Evolutionary conservation across 2,888 invertebrate species (phyloP).

Genomic region (Lissocephala sabroskyi): DNA sequence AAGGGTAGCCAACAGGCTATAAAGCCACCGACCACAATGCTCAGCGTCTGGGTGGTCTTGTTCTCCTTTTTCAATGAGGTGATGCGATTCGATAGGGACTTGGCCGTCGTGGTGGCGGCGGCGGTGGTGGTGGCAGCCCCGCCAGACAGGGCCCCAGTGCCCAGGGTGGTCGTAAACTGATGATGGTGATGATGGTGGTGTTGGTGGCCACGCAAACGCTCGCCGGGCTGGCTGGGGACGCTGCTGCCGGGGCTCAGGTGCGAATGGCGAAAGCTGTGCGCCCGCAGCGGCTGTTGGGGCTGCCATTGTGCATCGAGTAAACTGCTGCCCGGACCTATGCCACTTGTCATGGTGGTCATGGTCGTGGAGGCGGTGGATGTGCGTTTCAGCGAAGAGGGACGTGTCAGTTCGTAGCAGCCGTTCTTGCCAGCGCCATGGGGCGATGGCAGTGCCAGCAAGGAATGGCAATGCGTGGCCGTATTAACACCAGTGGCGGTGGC

Average conservation of each 20-base stretch:
- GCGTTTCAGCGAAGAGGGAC: conserved; percentile 63
- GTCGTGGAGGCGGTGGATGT: conserved; percentile 62
- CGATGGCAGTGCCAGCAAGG: conserved; percentile 49
- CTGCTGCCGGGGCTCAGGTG: conserved; percentile 36
- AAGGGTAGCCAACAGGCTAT: conserved; percentile 92
- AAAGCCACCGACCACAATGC: conserved; percentile 90
- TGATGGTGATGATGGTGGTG: conserved; percentile 39
- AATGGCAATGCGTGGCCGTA: conserved; percentile 51
- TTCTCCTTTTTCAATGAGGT: conserved; percentile 84
- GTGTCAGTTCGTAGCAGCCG: conserved; percentile 65
- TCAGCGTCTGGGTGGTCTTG: conserved; percentile 90
- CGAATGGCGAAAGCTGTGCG: conserved; percentile 46
- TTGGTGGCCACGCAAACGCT: conserved; percentile 35
- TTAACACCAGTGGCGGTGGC: conserved; percentile 13
- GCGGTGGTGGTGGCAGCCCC: not conserved
- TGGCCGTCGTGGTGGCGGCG: conserved; percentile 52
- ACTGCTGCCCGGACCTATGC: conserved; percentile 47
- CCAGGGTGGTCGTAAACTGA: conserved; percentile 13
- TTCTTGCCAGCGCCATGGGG: conserved; percentile 33
- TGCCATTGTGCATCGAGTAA: conserved; percentile 57
- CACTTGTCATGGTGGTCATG: conserved; percentile 64
- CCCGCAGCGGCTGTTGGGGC: conserved; percentile 26
- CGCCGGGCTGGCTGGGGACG: conserved; percentile 16
- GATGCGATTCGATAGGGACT: conserved; percentile 74
- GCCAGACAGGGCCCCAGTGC: conserved; percentile 1